Evolutionary conservation across 2,113 vertebrate genomes (phyloP).

Genomic region (Epinephelus fuscoguttatus): DNA sequence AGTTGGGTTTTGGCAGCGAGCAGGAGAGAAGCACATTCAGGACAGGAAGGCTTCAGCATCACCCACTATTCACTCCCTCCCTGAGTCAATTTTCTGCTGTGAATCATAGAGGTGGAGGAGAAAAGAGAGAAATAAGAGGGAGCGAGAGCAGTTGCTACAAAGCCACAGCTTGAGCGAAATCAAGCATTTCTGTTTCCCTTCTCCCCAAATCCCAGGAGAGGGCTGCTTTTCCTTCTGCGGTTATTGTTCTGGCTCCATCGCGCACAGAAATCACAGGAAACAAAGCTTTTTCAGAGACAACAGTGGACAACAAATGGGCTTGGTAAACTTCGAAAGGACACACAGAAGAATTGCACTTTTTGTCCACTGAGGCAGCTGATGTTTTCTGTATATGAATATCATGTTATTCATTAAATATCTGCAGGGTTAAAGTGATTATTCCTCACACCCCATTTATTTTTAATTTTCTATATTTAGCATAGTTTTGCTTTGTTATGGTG

Average conservation of each 20-base stretch:
- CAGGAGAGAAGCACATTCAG: constrained; percentile 17
- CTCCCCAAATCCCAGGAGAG: constrained; percentile 55
- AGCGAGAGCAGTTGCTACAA: constrained; percentile 51
- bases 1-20: constrained; percentile 23
- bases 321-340: constrained; percentile 22
- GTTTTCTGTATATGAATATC: neutral
- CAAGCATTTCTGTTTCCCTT: constrained; percentile 65
- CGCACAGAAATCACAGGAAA: constrained; percentile 40
- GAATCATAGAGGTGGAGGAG: constrained; percentile 57
- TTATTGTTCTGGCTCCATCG: constrained; percentile 48
- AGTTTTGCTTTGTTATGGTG: neutral
- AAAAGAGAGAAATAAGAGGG: constrained; percentile 29
- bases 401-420: neutral
- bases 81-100: constrained; percentile 69
- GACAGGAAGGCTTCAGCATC: constrained; percentile 53
- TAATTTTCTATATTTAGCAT: neutral
- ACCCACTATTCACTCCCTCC: constrained; percentile 41
- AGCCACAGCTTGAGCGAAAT: constrained; percentile 64
- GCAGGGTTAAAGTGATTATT: neutral
- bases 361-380: neutral
- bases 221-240: constrained; percentile 41
- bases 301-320: constrained; percentile 39
- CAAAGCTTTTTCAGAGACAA: constrained; percentile 24
- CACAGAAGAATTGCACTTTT: neutral
- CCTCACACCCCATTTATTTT: neutral